Conservation (phyloP, 2,113 vertebrate genomes). For the Panurus biarmicus region DNA sequence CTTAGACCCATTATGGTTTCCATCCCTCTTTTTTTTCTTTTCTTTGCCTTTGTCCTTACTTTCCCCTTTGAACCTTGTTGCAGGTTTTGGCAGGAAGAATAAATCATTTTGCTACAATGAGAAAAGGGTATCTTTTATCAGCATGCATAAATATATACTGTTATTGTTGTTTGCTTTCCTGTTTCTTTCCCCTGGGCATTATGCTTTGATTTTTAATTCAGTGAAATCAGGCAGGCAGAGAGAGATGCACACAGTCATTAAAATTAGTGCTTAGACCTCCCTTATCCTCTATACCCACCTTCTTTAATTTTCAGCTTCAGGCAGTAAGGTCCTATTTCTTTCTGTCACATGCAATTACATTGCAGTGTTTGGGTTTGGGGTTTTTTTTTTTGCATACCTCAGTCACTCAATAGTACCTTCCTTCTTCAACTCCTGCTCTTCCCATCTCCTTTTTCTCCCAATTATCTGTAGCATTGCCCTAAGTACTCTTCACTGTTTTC, state of each 20-base stretch:
- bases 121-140: neutral
- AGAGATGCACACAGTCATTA: neutral
- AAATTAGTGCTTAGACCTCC: neutral
- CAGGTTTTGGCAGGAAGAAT: neutral
- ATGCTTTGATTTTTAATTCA: neutral
- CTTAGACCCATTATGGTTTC: neutral
- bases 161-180: neutral
- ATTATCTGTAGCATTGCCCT: neutral
- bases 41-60: neutral
- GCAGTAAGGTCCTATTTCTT: neutral
- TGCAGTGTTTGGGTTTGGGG: too few relatives aligned
- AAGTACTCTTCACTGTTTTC: neutral
- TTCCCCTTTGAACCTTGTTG: neutral
- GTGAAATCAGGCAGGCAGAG: neutral
- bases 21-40: neutral
- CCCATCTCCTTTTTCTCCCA: neutral
- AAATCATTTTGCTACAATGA: neutral
- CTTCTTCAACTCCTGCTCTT: neutral
- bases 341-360: neutral
- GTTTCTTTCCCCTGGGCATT: neutral
- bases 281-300: neutral
- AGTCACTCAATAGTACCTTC: neutral
- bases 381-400: neutral
- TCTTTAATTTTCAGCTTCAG: neutral
- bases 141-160: neutral